phyloP scores from a whole-genome alignment of 2,113 vertebrate genomes.

The Eubucco bourcierii region DNA sequence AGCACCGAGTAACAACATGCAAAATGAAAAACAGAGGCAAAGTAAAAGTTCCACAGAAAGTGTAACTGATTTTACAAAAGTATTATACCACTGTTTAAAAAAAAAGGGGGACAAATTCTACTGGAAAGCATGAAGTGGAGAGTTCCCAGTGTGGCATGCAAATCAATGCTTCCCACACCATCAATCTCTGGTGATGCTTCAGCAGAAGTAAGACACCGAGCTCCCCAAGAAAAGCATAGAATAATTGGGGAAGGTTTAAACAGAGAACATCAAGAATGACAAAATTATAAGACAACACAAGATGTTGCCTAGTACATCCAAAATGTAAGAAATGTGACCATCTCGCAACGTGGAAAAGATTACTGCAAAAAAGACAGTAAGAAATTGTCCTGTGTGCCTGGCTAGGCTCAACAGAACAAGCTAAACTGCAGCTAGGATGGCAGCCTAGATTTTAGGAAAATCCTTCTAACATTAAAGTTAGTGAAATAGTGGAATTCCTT shows the following conservation, averaged over 20 bases:
- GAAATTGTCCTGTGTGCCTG: neutral
- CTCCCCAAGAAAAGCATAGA: neutral
- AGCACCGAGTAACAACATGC: neutral
- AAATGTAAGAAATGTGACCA: neutral
- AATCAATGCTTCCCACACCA: neutral
- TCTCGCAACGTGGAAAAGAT: neutral
- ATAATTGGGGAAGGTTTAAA: neutral
- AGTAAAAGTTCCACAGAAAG: neutral
- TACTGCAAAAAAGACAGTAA: neutral
- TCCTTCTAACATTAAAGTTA: neutral
- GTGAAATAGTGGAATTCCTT: neutral
- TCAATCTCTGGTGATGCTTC: neutral
- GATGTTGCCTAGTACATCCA: neutral
- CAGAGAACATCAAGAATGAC: neutral
- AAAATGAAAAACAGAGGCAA: neutral
- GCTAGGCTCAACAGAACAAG: neutral
- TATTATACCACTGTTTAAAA: neutral
- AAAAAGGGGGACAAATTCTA: neutral
- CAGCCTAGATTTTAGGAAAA: neutral
- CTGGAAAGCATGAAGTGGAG: neutral
- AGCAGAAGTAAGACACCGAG: neutral
- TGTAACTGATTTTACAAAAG: neutral
- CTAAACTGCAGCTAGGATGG: neutral
- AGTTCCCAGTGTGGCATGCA: neutral
- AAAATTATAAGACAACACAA: neutral